These are phyloP conservation scores for Stenichneumon culpator DNA, from an alignment of 2,888 invertebrate genomes.

Conservation along the genomic window DNA sequence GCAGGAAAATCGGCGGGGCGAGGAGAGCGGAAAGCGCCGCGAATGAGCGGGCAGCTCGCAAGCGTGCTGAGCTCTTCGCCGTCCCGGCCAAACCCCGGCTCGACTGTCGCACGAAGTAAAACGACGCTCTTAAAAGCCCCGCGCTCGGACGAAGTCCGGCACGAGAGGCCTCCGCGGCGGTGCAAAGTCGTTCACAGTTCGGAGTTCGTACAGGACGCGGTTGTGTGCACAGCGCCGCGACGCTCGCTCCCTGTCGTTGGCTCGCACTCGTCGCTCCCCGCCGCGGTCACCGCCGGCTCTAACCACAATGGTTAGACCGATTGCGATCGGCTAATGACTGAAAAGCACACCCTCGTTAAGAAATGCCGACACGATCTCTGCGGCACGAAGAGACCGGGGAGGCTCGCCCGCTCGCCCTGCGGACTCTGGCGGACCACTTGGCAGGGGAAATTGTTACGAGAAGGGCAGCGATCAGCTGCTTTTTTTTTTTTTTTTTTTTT, in stretches of 20 bases:
- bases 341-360: constrained; percentile 82
- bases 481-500: no score
- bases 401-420: not conserved
- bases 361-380: constrained; percentile 81
- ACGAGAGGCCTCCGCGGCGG: constrained; percentile 9
- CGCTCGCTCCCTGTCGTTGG: constrained; percentile 45
- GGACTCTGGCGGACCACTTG: not conserved
- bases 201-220: constrained; percentile 15
- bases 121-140: constrained; percentile 47
- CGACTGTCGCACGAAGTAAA: constrained; percentile 46
- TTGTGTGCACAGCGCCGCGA: constrained; percentile 3
- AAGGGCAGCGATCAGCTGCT: no score
- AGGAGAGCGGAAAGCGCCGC: not conserved
- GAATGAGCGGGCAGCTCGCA: constrained; percentile 33
- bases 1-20: constrained; percentile 33
- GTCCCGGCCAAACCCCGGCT: constrained; percentile 47
- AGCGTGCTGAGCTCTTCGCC: constrained; percentile 60
- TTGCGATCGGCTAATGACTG: constrained; percentile 81
- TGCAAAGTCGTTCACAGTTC: not conserved
- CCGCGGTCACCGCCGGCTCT: constrained; percentile 56
- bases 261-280: constrained; percentile 61
- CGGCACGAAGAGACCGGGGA: not conserved
- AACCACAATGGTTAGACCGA: constrained; percentile 82
- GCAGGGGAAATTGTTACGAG: no score
- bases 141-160: constrained; percentile 22